phyloP scores from a whole-genome alignment of 35 echinoderm and acorn worm genomes.

The Stichopus chloronotus region DNA sequence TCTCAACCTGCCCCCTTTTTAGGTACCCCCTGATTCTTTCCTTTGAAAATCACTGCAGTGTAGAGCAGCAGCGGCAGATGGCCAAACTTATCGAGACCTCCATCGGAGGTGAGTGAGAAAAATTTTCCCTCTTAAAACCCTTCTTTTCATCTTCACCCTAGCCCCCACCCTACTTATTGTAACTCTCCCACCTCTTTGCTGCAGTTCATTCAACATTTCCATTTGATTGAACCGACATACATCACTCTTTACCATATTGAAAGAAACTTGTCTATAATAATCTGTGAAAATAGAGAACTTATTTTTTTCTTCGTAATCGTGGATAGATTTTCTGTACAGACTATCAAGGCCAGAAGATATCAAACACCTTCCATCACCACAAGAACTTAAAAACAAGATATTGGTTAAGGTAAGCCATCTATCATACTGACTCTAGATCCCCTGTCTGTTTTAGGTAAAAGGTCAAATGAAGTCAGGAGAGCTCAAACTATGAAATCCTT shows the following conservation, averaged over 20 bases:
- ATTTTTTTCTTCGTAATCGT: neutral
- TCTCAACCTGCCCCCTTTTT: neutral
- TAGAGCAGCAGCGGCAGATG: conserved; percentile 83
- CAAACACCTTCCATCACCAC: conserved; percentile 72
- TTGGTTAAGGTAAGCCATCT: conserved; percentile 82
- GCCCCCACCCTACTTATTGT: too few relatives aligned
- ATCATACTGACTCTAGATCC: neutral
- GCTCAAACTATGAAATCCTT: too few relatives aligned
- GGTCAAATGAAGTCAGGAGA: too few relatives aligned
- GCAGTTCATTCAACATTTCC: too few relatives aligned
- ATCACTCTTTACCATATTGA: too few relatives aligned
- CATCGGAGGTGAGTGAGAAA: conserved; percentile 63
- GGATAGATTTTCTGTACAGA: conserved; percentile 84
- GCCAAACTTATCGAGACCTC: conserved; percentile 56
- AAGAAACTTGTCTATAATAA: too few relatives aligned
- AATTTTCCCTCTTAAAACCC: too few relatives aligned
- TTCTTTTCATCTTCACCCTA: too few relatives aligned
- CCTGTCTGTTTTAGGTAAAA: too few relatives aligned
- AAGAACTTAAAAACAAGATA: conserved; percentile 84
- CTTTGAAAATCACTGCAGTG: conserved; percentile 90
- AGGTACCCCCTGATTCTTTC: conserved; percentile 96
- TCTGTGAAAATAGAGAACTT: too few relatives aligned
- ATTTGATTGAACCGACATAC: too few relatives aligned
- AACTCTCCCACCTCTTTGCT: too few relatives aligned
- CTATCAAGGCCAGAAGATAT: conserved; percentile 48